These are phyloP conservation scores for Tetranychus cinnabarinus DNA, from an alignment of 1,140 invertebrate genomes.

Conservation along the genomic window DNA sequence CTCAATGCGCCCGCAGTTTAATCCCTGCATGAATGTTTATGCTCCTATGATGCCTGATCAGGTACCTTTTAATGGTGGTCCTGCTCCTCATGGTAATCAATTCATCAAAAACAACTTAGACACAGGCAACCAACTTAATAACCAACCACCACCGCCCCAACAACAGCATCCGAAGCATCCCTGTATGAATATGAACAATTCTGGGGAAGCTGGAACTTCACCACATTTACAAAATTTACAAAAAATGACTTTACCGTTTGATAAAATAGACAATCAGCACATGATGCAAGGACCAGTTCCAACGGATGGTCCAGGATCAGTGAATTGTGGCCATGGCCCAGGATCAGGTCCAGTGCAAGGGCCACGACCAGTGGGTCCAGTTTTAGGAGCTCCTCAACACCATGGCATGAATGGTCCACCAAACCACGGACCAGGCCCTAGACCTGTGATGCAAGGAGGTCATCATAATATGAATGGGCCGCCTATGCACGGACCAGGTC, in stretches of 20 bases:
- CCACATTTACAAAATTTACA: conserved; percentile 14
- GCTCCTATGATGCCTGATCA: neutral
- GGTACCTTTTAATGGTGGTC: neutral
- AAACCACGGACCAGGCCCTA: too few species aligned
- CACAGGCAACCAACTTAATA: too few species aligned
- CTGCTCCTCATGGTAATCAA: neutral
- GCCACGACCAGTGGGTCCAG: too few species aligned
- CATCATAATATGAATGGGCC: too few species aligned
- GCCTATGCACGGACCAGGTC: too few species aligned
- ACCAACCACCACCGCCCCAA: neutral
- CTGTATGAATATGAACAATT: neutral
- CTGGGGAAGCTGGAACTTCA: conserved; percentile 2
- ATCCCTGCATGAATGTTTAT: neutral
- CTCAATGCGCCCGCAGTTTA: neutral
- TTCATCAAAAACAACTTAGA: neutral
- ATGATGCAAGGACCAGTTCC: too few species aligned
- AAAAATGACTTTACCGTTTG: conserved; percentile 16
- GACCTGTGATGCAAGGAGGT: too few species aligned
- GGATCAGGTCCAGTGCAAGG: too few species aligned
- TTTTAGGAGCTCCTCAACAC: too few species aligned
- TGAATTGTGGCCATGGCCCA: too few species aligned
- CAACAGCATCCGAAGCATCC: neutral
- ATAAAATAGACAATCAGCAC: conserved; percentile 1
- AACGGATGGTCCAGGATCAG: too few species aligned
- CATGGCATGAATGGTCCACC: too few species aligned